A percentile compares a stretch with the other conserved stretches of the same genome.
Conservation (phyloP, 64 coral and sea anemone genomes). For the Trachythela sp. region DNA sequence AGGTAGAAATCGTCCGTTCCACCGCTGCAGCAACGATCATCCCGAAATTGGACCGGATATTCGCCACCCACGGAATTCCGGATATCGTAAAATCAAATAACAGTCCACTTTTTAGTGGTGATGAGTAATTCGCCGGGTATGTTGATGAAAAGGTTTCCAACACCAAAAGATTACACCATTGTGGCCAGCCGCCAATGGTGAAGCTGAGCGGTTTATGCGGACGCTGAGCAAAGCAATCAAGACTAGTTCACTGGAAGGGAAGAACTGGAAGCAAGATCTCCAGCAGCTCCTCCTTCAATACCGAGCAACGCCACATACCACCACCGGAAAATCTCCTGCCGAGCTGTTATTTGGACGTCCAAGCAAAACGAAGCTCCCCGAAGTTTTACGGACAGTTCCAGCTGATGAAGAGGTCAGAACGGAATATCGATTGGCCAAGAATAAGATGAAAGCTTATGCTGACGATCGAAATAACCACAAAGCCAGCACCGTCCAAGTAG, state of each 20-base stretch:
- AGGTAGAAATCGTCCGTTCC: slow-evolving; percentile 29
- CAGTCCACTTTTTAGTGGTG: slow-evolving; percentile 20
- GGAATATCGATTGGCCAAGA: not conserved
- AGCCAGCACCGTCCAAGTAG: not conserved
- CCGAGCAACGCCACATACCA: not conserved
- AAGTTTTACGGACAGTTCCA: not conserved
- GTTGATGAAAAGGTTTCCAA: not conserved
- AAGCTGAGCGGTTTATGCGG: not conserved
- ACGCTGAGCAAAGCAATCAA: not conserved
- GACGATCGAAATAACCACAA: not conserved
- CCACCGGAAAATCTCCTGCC: not conserved
- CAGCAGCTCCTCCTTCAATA: not conserved
- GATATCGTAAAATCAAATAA: slow-evolving; percentile 9
- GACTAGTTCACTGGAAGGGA: slow-evolving; percentile 1
- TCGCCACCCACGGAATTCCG: slow-evolving; percentile 26
- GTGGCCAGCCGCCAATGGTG: slow-evolving; percentile 6
- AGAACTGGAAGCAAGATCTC: not conserved
- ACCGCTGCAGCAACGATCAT: slow-evolving; percentile 22
- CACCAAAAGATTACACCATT: not conserved
- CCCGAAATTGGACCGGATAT: slow-evolving; percentile 9
- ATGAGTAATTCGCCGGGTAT: slow-evolving; percentile 16
- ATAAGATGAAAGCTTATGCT: not conserved
- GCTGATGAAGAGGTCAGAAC: not conserved
- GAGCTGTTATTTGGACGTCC: not conserved
- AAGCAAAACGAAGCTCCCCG: not conserved